These are phyloP conservation scores for Pungitius pungitius DNA, from an alignment of 2,113 vertebrate species.

Conservation along the genomic window DNA sequence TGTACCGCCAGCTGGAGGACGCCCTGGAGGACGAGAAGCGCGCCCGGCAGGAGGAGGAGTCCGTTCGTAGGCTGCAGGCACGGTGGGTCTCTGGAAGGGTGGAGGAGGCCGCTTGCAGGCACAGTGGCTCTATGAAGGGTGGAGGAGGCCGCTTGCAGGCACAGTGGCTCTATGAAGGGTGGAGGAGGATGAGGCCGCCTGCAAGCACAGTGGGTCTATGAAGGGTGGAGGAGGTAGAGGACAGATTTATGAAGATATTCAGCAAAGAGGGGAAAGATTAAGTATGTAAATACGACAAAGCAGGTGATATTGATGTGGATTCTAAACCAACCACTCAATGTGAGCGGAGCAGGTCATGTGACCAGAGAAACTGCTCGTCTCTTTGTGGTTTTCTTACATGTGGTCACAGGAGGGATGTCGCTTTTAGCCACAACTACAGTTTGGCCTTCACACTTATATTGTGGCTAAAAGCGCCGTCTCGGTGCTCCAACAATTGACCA, in stretches of 20 bases:
- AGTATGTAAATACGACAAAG: too few relatives aligned
- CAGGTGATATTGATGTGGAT: not conserved
- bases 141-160: too few relatives aligned
- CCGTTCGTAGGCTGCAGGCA: constrained; percentile 89
- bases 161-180: too few relatives aligned
- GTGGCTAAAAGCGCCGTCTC: not conserved
- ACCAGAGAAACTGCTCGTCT: not conserved
- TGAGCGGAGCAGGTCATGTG: not conserved
- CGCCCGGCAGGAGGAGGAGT: constrained; percentile 93
- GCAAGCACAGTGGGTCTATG: too few relatives aligned
- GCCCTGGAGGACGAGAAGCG: constrained; percentile 92
- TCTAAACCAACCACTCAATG: not conserved
- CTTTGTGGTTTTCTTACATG: not conserved
- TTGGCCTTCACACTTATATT: not conserved
- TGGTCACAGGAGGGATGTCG: not conserved
- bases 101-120: too few relatives aligned
- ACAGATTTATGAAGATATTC: not conserved
- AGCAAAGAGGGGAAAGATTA: not conserved
- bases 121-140: too few relatives aligned
- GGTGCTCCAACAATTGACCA: not conserved
- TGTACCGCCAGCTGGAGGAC: constrained; percentile 92
- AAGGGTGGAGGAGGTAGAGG: too few relatives aligned
- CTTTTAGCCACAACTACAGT: not conserved
- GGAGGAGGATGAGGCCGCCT: too few relatives aligned
- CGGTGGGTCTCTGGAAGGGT: constrained; percentile 60